phyloP scores from a whole-genome alignment of 2,113 vertebrate species.

The Ivindomyrus marchei region DNA sequence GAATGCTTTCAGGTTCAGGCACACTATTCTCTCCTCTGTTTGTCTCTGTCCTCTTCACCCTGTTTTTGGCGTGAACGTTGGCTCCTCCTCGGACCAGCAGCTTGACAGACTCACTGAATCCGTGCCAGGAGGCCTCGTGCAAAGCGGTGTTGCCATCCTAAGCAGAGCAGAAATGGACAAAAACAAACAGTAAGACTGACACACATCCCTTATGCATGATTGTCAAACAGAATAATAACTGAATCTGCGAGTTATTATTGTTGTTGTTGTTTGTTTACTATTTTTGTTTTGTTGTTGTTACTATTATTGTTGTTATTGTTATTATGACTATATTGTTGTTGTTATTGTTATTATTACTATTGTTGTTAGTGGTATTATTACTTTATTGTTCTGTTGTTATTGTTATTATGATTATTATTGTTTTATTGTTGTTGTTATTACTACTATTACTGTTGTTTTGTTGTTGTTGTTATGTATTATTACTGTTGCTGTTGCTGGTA shows the following conservation, averaged over 20 bases:
- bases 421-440: background rate
- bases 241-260: background rate
- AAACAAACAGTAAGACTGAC: background rate
- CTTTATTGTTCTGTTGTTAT: background rate
- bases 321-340: background rate
- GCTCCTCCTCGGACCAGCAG: conserved; percentile 79
- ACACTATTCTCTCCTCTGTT: background rate
- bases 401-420: background rate
- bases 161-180: background rate
- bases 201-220: background rate
- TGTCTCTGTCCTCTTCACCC: conserved; percentile 53
- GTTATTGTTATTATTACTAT: background rate
- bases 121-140: conserved; percentile 84
- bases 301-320: background rate
- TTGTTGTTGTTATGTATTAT: background rate
- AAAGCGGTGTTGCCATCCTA: conserved; percentile 84
- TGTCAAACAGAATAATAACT: background rate
- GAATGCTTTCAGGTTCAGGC: background rate
- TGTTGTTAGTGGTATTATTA: background rate
- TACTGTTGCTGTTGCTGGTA: background rate
- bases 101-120: conserved; percentile 80
- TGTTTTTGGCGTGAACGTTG: conserved; percentile 76
- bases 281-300: background rate
- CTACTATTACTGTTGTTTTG: background rate
- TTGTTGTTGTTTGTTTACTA: background rate